Conservation (phyloP, 2,888 invertebrate genomes). For the Adineta ricciae region DNA sequence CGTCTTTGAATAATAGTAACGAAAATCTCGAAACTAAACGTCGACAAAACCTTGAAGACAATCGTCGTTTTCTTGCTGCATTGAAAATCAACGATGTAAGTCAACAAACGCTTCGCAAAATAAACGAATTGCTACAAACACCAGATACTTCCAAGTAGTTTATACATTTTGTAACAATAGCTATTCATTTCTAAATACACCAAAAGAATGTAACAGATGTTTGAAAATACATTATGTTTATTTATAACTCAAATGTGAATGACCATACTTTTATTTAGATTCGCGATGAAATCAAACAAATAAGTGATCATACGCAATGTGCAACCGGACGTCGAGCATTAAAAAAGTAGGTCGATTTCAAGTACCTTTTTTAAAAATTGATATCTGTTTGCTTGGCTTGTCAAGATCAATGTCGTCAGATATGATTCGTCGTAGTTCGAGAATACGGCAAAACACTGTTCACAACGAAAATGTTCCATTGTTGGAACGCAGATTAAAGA, state of each 20-base stretch:
- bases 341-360: neutral
- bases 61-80: constrained; percentile 1
- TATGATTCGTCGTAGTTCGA: neutral
- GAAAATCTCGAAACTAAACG: neutral
- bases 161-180: no score
- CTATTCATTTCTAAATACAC: no score
- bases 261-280: neutral
- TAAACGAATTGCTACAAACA: no score
- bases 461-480: neutral
- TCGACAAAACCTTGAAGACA: neutral
- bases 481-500: neutral
- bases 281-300: neutral
- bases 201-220: no score
- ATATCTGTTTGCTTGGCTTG: neutral
- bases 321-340: neutral
- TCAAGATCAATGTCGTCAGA: neutral
- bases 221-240: no score
- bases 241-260: no score
- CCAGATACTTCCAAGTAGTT: no score
- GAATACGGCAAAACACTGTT: neutral
- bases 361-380: neutral
- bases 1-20: neutral
- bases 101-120: neutral
- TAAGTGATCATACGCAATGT: neutral
- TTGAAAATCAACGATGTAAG: neutral